phyloP scores from a whole-genome alignment of 1,140 invertebrate genomes.

The Chlorops oryzae region DNA sequence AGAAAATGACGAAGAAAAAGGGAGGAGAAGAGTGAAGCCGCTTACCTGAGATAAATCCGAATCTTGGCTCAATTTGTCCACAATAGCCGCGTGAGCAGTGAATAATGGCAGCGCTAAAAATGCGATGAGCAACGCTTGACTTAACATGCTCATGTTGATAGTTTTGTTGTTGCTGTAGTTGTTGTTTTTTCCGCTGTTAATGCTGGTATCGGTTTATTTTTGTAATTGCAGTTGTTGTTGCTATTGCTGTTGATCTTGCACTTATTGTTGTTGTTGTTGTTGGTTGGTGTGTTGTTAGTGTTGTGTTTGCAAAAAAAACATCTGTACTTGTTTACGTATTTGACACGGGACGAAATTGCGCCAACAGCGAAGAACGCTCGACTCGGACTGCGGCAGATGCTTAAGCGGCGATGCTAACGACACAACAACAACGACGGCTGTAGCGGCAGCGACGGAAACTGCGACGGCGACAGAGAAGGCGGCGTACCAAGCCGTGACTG shows the following conservation, averaged over 20 bases:
- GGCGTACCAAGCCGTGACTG: no score
- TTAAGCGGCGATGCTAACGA: no score
- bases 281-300: neutral
- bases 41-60: conserved; percentile 50
- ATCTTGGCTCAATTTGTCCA: conserved; percentile 48
- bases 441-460: no score
- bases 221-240: neutral
- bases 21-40: conserved; percentile 12
- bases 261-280: neutral
- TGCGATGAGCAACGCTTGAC: neutral
- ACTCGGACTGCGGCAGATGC: no score
- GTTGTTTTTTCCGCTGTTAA: neutral
- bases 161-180: no score
- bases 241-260: neutral
- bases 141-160: neutral
- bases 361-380: no score
- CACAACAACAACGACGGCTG: no score
- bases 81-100: conserved; percentile 9
- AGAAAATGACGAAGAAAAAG: neutral
- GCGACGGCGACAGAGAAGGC: no score
- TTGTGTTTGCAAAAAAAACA: no score
- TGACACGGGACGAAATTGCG: no score
- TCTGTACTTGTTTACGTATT: no score
- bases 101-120: neutral
- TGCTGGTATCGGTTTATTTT: neutral